These are phyloP conservation scores for Lytechinus pictus DNA, from an alignment of 35 echinoderm and acorn worm species.

Conservation along the genomic window DNA sequence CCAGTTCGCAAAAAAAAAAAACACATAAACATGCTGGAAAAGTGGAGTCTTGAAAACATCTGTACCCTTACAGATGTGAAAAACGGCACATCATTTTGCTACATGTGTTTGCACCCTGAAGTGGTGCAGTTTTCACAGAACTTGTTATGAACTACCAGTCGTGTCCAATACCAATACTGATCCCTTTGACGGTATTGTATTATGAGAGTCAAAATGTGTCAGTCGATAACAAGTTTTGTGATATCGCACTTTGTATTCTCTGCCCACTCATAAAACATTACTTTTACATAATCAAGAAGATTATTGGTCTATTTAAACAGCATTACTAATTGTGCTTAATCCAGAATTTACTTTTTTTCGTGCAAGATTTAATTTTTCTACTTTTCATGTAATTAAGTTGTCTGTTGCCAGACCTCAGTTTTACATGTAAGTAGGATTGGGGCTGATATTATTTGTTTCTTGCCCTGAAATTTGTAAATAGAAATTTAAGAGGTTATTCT, in stretches of 20 bases:
- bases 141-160: too few relatives aligned
- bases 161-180: too few relatives aligned
- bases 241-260: not conserved
- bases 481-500: not conserved
- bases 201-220: too few relatives aligned
- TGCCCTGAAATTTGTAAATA: not conserved
- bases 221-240: too few relatives aligned
- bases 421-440: not conserved
- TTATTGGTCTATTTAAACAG: constrained; percentile 6
- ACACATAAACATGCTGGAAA: too few relatives aligned
- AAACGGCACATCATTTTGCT: too few relatives aligned
- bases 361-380: not conserved
- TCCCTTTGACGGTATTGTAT: too few relatives aligned
- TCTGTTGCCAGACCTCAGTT: not conserved
- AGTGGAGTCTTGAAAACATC: too few relatives aligned
- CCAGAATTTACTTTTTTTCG: not conserved
- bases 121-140: not conserved
- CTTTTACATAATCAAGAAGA: not conserved
- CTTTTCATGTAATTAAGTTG: not conserved
- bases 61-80: too few relatives aligned
- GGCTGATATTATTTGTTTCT: not conserved
- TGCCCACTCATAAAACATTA: not conserved
- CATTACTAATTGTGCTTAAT: constrained; percentile 6
- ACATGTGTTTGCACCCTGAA: not conserved
- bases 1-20: too few relatives aligned